These are phyloP conservation scores for Aythya baeri DNA, from an alignment of 2,113 vertebrate genomes.

Conservation along the genomic window DNA sequence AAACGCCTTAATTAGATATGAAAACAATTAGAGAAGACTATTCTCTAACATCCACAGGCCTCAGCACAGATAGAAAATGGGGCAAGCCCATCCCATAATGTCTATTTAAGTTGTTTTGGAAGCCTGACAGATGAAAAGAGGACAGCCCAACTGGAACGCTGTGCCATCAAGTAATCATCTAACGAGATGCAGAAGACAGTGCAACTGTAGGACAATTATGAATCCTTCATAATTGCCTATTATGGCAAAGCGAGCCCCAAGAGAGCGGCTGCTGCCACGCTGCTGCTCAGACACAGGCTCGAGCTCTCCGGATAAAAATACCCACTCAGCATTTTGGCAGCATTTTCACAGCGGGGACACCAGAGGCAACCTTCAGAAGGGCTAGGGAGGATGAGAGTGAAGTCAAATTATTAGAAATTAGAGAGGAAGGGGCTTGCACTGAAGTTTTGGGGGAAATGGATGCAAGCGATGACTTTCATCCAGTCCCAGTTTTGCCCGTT, in stretches of 20 bases:
- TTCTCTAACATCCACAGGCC: not conserved
- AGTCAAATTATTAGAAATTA: not conserved
- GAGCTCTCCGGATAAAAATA: not conserved
- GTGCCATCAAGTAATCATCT: not conserved
- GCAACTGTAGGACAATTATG: not conserved
- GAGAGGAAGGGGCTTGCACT: not conserved
- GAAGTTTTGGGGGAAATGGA: not conserved
- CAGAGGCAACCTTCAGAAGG: not conserved
- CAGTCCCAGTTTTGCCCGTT: not conserved
- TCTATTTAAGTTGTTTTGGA: not conserved
- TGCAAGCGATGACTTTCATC: not conserved
- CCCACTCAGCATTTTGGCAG: not conserved
- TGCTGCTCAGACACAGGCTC: not conserved
- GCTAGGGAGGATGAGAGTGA: not conserved
- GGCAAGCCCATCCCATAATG: not conserved
- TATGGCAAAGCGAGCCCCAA: not conserved
- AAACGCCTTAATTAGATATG: slow-evolving; percentile 8
- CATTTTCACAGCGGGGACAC: not conserved
- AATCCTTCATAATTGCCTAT: not conserved
- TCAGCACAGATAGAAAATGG: not conserved
- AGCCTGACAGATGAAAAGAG: not conserved
- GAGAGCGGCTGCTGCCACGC: not conserved
- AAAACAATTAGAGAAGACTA: slow-evolving; percentile 12
- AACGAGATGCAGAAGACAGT: not conserved
- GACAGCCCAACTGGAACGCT: not conserved